Base-by-base conservation (phyloP, 2,113 vertebrate species). In the Ceratotherium simum region DNA sequence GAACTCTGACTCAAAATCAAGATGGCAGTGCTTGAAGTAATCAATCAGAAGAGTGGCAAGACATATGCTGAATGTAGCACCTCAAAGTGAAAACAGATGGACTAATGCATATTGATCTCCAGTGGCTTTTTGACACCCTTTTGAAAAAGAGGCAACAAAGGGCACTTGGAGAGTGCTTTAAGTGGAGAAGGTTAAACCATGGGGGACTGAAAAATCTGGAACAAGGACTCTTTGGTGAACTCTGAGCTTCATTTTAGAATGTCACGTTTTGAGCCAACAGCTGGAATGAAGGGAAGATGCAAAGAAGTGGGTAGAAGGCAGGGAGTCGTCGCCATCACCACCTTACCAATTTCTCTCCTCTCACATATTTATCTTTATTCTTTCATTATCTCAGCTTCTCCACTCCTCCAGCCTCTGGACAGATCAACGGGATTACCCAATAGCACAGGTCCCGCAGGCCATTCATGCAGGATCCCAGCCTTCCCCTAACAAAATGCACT, bases 21-120 rank as follows among this genome's bases (percentile, higher is more conserved):
- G 42, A 91, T 31, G 75, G 56, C 86, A 18, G 86, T 0, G 29
- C 73, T 54, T 6, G 16, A 21, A 72, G 83, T 7, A 51, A 97
- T 92, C 94, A 48, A 42, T 96, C 96, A 69, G 73, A 64, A 87
- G 72, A 46, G 67, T 60, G 3, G 69, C 39, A 1, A 87, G 93
- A 70, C 97, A 96, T 95, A 97, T 93, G 96, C 89, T 87, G 79
- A n/a, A 25, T 2, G 64, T 79, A 76, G 91, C 95, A 60, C 96
- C 97, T 97, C 95, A 8, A 8, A 90, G 96, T 81, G 95, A 93
- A 88, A 97, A 95, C 97, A 98, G 97, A 98, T 98, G 97, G 97
- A 18, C 97, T 98, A 98, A 98, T 98, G 98, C 54, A 76, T 97
- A 98, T 98, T 96, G 97, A 98, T 97, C 90, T 51, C 92, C 86